Conservation (phyloP, 1,140 invertebrate genomes). For the Panagrolaimus sp. region DNA sequence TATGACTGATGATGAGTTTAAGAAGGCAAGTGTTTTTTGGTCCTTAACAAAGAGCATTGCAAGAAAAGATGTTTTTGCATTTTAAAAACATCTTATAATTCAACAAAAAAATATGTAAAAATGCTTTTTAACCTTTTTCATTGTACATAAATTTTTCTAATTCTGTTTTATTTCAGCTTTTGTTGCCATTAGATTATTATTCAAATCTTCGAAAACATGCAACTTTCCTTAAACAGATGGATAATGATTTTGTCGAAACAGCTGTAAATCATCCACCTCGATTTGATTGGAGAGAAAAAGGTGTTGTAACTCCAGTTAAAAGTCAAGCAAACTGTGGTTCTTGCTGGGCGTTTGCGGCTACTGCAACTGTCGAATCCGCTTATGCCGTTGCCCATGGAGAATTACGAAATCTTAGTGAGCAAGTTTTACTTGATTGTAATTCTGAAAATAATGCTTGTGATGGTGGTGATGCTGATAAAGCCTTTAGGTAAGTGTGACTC, state of each 20-base stretch:
- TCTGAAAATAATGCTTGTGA: slow-evolving; percentile 55
- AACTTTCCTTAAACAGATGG: slow-evolving; percentile 32
- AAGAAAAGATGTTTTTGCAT: too few relatives aligned
- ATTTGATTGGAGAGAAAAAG: slow-evolving; percentile 61
- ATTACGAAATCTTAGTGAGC: slow-evolving; percentile 51
- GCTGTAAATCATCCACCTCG: slow-evolving; percentile 33
- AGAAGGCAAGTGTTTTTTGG: slow-evolving; percentile 25
- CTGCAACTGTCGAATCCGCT: slow-evolving; percentile 44
- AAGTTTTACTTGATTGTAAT: slow-evolving; percentile 55
- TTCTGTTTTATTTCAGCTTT: slow-evolving; percentile 41
- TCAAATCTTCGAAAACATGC: slow-evolving; percentile 21
- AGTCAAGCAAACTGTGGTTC: slow-evolving; percentile 59
- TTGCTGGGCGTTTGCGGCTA: slow-evolving; percentile 50
- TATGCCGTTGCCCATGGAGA: slow-evolving; percentile 44
- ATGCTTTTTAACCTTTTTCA: too few relatives aligned
- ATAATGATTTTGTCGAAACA: not conserved
- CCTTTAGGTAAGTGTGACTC: slow-evolving; percentile 42
- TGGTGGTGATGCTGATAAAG: slow-evolving; percentile 54
- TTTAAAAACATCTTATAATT: too few relatives aligned
- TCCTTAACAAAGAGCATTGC: too few relatives aligned
- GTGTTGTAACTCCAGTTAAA: slow-evolving; percentile 61
- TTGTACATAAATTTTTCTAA: too few relatives aligned
- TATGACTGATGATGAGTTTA: slow-evolving; percentile 44
- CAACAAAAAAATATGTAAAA: too few relatives aligned
- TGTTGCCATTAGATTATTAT: slow-evolving; percentile 33